A percentile compares a stretch with the other conserved stretches of the same genome.
Evolutionary conservation across 2,888 invertebrate species (phyloP).

Genomic region (Rhagonycha fulva): DNA sequence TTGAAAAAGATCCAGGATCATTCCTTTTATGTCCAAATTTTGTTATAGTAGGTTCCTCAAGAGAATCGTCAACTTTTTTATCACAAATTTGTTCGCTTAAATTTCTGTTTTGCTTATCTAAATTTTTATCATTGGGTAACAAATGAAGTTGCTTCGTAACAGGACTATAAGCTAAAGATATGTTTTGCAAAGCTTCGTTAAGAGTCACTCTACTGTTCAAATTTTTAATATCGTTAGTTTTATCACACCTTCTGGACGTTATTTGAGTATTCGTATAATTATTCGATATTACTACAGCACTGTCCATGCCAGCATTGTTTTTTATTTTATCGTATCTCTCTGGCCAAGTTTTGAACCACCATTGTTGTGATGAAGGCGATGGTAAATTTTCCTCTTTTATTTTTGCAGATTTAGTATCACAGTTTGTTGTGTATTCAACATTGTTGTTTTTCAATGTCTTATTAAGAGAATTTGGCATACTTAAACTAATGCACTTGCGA

Average conservation of each 20-base stretch:
- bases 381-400: constrained; percentile 36
- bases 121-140: constrained; percentile 44
- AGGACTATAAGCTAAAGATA: constrained; percentile 76
- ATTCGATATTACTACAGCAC: constrained; percentile 2
- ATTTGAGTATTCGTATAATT: constrained; percentile 20
- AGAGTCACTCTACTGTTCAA: constrained; percentile 62
- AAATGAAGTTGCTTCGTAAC: constrained; percentile 74
- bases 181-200: constrained; percentile 72
- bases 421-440: constrained; percentile 36
- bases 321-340: constrained; percentile 54
- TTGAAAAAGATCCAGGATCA: constrained; percentile 68
- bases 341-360: constrained; percentile 60
- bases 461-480: constrained; percentile 53
- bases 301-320: constrained; percentile 34
- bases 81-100: constrained; percentile 13
- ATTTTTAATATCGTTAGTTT: constrained; percentile 34
- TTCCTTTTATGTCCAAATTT: constrained; percentile 57
- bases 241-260: constrained; percentile 38
- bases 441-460: constrained; percentile 38
- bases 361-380: constrained; percentile 40
- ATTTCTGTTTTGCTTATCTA: constrained; percentile 23
- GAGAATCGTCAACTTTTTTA: constrained; percentile 10
- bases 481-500: constrained; percentile 50
- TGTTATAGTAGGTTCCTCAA: constrained; percentile 30
- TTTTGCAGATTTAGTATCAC: constrained; percentile 44